Evolutionary conservation across 2,797 vertebrate genomes (phyloP).

Genomic region (Alfaro cultratus): DNA sequence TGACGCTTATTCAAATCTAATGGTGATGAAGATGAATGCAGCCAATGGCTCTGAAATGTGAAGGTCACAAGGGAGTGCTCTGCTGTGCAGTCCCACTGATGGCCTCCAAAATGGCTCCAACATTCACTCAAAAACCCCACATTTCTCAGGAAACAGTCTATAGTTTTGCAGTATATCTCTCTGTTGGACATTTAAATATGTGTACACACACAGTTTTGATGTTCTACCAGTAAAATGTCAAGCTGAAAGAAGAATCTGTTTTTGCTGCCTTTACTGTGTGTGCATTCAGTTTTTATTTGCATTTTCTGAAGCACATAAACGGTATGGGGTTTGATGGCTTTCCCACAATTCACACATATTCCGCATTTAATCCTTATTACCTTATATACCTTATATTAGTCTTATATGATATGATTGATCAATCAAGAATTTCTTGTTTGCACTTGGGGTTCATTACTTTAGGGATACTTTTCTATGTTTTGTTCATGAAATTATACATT

Average conservation of each 20-base stretch:
- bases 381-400: no score
- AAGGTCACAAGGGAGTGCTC: not conserved
- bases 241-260: not conserved
- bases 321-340: not conserved
- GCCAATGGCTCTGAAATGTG: not conserved
- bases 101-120: slow-evolving; percentile 1
- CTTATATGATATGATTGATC: no score
- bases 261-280: not conserved
- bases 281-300: not conserved
- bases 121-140: not conserved
- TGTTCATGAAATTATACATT: not conserved
- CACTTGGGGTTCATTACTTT: not conserved
- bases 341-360: not conserved
- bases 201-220: not conserved
- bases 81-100: not conserved
- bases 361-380: not conserved
- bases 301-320: not conserved
- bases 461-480: not conserved
- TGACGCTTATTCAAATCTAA: not conserved
- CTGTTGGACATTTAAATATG: not conserved
- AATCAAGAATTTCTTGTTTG: not conserved
- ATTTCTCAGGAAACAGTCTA: not conserved
- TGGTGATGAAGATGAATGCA: not conserved
- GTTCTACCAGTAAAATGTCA: not conserved
- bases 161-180: not conserved